These are phyloP conservation scores for Eledona agricola DNA, from an alignment of 2,888 invertebrate genomes.

Conservation along the genomic window DNA sequence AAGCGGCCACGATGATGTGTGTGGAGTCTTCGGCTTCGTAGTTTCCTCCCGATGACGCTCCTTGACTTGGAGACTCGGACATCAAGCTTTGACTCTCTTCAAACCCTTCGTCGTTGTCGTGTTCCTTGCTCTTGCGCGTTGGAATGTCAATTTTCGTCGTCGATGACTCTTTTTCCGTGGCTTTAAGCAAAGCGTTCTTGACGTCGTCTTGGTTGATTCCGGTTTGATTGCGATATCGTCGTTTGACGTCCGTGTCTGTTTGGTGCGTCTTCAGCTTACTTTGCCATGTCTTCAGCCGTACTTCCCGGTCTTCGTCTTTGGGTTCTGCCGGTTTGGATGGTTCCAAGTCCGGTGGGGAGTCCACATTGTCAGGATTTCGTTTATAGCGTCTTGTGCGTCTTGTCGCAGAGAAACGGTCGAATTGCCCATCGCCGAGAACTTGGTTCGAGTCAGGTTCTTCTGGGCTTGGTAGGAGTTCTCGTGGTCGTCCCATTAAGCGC, in stretches of 20 bases:
- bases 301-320: constrained; percentile 65
- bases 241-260: constrained; percentile 53
- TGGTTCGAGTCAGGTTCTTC: constrained; percentile 63
- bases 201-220: constrained; percentile 77
- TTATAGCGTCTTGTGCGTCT: constrained; percentile 85
- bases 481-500: constrained; percentile 61
- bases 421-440: constrained; percentile 78
- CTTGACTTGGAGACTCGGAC: constrained; percentile 86
- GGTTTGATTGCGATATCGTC: constrained; percentile 70
- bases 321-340: constrained; percentile 58
- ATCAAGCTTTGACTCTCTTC: constrained; percentile 90
- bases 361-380: constrained; percentile 68
- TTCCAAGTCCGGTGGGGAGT: constrained; percentile 53
- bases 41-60: constrained; percentile 76
- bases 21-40: constrained; percentile 64
- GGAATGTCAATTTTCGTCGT: constrained; percentile 55
- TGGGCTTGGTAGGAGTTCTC: constrained; percentile 49
- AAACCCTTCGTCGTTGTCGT: constrained; percentile 89
- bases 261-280: constrained; percentile 68
- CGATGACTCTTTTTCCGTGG: too few relatives aligned
- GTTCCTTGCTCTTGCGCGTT: constrained; percentile 64
- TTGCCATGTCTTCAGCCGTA: constrained; percentile 74
- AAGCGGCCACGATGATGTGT: constrained; percentile 9
- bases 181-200: constrained; percentile 73
- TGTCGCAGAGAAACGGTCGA: constrained; percentile 84